phyloP scores from a whole-genome alignment of 1,140 invertebrate genomes.

The Alviniconcha marisindica region DNA sequence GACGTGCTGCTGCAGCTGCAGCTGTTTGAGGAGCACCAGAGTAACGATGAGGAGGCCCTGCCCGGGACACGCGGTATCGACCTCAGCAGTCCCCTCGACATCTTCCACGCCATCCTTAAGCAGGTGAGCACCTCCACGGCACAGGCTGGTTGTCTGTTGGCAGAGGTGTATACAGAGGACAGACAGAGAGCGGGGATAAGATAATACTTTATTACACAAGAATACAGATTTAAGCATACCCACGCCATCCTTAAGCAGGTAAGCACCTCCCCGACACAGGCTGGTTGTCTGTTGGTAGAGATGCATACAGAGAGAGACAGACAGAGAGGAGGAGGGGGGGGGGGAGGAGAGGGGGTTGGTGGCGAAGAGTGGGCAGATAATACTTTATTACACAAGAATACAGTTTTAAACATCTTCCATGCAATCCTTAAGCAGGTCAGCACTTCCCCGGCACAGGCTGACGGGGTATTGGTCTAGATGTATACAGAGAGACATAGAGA shows the following conservation, averaged over 20 bases:
- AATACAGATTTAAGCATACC: constrained; percentile 52
- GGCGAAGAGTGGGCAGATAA: neutral
- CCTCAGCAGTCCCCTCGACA: constrained; percentile 66
- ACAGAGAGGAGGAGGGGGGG: neutral
- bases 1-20: constrained; percentile 68
- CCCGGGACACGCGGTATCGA: constrained; percentile 67
- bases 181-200: no score
- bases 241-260: constrained; percentile 72
- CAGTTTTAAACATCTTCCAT: constrained; percentile 62
- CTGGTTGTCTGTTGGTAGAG: no score
- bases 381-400: no score
- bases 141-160: no score
- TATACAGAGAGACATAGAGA: neutral
- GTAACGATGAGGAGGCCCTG: constrained; percentile 69
- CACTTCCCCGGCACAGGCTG: no score
- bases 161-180: no score
- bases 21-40: constrained; percentile 68
- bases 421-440: constrained; percentile 71
- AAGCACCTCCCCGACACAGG: no score
- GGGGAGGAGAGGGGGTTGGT: neutral
- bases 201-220: no score
- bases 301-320: no score
- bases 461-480: no score
- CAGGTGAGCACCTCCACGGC: constrained; percentile 63
- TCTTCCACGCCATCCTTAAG: constrained; percentile 71